Base-by-base conservation (phyloP, 2,888 invertebrate species). In the Myopa testacea region DNA sequence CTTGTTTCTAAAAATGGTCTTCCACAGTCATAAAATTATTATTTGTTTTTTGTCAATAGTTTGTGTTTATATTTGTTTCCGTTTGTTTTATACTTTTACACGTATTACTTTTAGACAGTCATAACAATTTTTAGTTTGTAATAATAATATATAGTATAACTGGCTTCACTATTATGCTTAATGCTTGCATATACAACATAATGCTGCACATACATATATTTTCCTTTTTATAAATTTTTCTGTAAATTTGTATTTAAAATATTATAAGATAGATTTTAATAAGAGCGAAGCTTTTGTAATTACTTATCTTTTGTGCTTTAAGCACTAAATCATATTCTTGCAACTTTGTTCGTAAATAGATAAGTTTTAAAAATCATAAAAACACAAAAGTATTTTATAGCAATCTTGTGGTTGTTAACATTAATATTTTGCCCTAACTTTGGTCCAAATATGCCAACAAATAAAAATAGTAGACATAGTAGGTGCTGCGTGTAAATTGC, bases 401-500 rank as follows among this genome's bases (percentile, higher is more conserved):
- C 60, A 72, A 40, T 10, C 58, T 63, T 65, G 14, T 63, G 34
- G 52, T 37, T 37, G 7, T 1, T 55, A 37, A 26, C 10, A 55
- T 37, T 45, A 52, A 37, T 19, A 26, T 71, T 60, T 55, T 73
- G 63, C 62, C 2, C 40, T 19, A 45, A 55, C 40, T 67, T 75
- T 75, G 75, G 75, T 75, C 68, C 75, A 75, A 75, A 75, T 75
- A 52, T 34, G 37, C 38, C n/a, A 58, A 58, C 75, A 67, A 75
- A 75, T 75, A 67, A 68, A 37, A 55, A 68, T 34, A 8, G 19
- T 26, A 26, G 12, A 71, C 58, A 55, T 6, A 34, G 5, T 63
- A 63, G 12, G 34, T 26, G 63, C 10, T 34, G 65, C 37, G 65
- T 65, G 65, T 65, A 65, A 65, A 34, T 65, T 4, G 69, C 52